Evolutionary conservation across 2,888 invertebrate genomes (phyloP).

Genomic region (Belgica antarctica): DNA sequence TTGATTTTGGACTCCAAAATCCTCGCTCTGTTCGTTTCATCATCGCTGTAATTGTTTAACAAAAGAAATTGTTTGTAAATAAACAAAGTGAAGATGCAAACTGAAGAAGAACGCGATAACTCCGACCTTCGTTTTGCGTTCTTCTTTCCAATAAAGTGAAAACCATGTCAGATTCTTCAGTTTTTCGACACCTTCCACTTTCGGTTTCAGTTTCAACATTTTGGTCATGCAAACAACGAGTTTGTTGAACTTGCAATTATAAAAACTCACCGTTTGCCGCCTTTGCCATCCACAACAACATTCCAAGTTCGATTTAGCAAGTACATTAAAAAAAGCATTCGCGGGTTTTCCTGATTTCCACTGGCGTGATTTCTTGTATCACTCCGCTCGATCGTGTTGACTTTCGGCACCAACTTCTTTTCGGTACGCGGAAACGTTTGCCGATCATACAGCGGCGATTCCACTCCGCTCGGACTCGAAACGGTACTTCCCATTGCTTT

Average conservation of each 20-base stretch:
- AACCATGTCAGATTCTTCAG: not conserved
- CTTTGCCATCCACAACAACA: conserved; percentile 61
- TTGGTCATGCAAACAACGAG: not conserved
- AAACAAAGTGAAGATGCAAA: conserved; percentile 17
- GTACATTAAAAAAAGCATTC: conserved; percentile 65
- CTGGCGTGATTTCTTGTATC: conserved; percentile 11
- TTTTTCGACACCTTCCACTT: not conserved
- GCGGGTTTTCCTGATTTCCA: conserved; percentile 56
- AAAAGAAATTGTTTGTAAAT: not conserved
- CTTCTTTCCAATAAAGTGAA: conserved; percentile 20
- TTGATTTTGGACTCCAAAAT: too few relatives aligned
- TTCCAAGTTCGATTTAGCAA: conserved; percentile 70
- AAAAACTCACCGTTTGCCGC: conserved; percentile 56
- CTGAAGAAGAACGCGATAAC: not conserved
- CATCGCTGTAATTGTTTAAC: conserved; percentile 23
- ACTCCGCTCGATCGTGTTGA: conserved; percentile 25
- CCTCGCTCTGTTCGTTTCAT: not conserved
- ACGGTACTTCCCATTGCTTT: conserved; percentile 33
- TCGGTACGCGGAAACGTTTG: conserved; percentile 41
- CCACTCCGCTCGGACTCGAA: conserved; percentile 26
- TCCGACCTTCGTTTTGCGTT: not conserved
- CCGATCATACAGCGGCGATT: conserved; percentile 25
- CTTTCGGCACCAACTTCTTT: conserved; percentile 30
- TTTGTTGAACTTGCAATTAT: conserved; percentile 16
- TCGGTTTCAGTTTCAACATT: conserved; percentile 16